Conservation (phyloP, 2,888 invertebrate species). For the Dolichopus griseipennis region DNA sequence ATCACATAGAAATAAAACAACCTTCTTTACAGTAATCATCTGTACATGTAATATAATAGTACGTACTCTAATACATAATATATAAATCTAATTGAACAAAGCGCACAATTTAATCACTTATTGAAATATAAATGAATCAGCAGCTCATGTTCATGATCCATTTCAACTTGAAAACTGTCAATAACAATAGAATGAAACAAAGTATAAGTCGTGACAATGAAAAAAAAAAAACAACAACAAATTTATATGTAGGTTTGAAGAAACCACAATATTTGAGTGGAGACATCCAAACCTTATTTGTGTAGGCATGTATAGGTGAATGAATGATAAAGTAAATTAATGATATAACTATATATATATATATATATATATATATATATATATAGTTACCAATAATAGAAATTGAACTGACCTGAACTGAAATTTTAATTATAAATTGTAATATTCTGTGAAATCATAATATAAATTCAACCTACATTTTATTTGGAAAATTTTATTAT, state of each 20-base stretch:
- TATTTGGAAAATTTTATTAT: no score
- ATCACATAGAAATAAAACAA: no score
- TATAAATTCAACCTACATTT: no score
- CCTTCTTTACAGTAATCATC: no score
- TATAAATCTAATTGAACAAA: no score
- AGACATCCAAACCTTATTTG: background rate
- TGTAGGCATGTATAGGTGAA: background rate
- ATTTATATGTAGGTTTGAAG: background rate
- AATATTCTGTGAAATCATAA: no score
- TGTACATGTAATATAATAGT: no score
- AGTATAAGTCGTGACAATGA: background rate
- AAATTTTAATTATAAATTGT: background rate
- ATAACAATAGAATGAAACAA: background rate
- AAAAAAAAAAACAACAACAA: background rate
- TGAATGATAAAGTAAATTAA: no score
- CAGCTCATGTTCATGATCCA: no score
- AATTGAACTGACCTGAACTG: background rate
- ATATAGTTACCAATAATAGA: background rate
- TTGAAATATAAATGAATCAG: no score
- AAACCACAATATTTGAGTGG: background rate
- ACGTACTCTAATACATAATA: no score
- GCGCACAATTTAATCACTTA: no score
- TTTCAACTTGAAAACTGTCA: background rate
- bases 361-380: background rate
- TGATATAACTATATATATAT: background rate